Conservation (phyloP, 2,888 invertebrate genomes). For the Parnassius orleans region DNA sequence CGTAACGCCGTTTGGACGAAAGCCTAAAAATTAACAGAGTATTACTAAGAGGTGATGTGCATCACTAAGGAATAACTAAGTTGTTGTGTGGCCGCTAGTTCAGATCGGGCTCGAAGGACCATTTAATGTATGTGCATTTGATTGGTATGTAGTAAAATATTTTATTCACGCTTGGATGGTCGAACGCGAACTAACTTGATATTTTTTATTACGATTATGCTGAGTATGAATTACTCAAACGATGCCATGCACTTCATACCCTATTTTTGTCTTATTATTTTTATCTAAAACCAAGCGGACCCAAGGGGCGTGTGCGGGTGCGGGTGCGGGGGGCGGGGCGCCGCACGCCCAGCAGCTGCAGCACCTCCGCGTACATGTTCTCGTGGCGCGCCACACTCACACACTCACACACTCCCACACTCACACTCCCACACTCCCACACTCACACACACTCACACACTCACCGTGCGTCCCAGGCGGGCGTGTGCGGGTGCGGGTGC, state of each 20-base stretch:
- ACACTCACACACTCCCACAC: slow-evolving; percentile 31
- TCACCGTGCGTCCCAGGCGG: background rate
- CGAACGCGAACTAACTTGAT: too few species aligned
- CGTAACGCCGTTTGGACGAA: slow-evolving; percentile 83
- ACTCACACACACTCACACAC: slow-evolving; percentile 25
- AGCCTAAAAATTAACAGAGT: slow-evolving; percentile 43
- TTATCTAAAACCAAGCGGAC: slow-evolving; percentile 55
- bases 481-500: slow-evolving; percentile 24
- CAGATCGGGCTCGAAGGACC: too few species aligned
- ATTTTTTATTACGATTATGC: too few species aligned
- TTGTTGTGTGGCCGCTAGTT: too few species aligned
- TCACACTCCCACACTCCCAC: slow-evolving; percentile 27
- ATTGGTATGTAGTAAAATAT: too few species aligned
- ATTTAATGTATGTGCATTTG: too few species aligned
- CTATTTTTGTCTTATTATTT: too few species aligned
- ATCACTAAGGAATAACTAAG: too few species aligned
- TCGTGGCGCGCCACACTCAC: background rate
- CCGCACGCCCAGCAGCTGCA: slow-evolving; percentile 31
- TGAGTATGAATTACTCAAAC: too few species aligned
- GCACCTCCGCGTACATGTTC: slow-evolving; percentile 89
- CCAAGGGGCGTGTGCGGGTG: slow-evolving; percentile 58
- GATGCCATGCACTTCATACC: too few species aligned
- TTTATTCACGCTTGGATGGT: too few species aligned
- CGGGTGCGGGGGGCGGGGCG: slow-evolving; percentile 46
- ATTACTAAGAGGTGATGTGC: too few species aligned